phyloP scores from a whole-genome alignment of 2,888 invertebrate species.

The Spatulosminthurus flaviceps region DNA sequence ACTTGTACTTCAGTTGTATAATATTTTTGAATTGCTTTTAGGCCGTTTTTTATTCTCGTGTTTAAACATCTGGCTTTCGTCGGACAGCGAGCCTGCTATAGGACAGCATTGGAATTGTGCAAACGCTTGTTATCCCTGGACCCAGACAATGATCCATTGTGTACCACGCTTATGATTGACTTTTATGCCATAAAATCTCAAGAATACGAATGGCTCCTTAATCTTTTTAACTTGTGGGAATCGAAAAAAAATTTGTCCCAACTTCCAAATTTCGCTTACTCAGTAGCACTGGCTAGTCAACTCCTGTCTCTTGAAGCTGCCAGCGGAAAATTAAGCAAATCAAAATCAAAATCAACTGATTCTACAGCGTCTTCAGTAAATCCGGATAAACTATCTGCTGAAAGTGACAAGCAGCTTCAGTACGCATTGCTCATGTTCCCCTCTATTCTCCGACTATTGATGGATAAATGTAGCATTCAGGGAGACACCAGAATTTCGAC shows the following conservation, averaged over 20 bases:
- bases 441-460: slow-evolving; percentile 75
- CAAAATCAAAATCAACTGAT: slow-evolving; percentile 33
- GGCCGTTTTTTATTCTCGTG: slow-evolving; percentile 80
- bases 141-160: slow-evolving; percentile 79
- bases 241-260: slow-evolving; percentile 76
- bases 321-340: slow-evolving; percentile 49
- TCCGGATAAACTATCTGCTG: slow-evolving; percentile 59
- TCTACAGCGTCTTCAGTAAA: slow-evolving; percentile 4
- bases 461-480: slow-evolving; percentile 80
- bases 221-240: slow-evolving; percentile 72
- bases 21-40: slow-evolving; percentile 65
- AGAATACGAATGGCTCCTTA: slow-evolving; percentile 77
- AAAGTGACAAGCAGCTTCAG: slow-evolving; percentile 75
- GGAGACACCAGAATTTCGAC: slow-evolving; percentile 73
- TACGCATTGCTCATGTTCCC: slow-evolving; percentile 85
- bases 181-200: slow-evolving; percentile 80
- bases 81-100: slow-evolving; percentile 81
- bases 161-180: slow-evolving; percentile 80
- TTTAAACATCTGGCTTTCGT: slow-evolving; percentile 83
- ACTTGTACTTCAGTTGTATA: neutral
- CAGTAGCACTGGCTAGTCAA: slow-evolving; percentile 79
- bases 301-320: slow-evolving; percentile 67
- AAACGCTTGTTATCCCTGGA: slow-evolving; percentile 82
- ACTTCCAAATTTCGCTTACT: slow-evolving; percentile 88
- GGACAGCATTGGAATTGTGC: slow-evolving; percentile 87